These are phyloP conservation scores for Strigamia crassipes DNA, from an alignment of 2,888 invertebrate species.

Conservation along the genomic window DNA sequence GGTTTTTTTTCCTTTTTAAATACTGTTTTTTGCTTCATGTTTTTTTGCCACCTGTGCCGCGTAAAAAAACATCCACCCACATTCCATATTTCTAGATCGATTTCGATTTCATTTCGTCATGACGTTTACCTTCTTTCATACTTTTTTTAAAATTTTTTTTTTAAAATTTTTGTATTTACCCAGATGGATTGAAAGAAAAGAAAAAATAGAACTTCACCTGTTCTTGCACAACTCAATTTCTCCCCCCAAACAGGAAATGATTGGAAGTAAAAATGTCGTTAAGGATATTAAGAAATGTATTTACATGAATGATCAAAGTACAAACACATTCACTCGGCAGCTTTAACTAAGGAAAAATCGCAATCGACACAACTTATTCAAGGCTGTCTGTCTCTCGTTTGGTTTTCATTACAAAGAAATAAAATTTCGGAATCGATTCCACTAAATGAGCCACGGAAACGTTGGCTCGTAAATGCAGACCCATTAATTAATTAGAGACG, in stretches of 20 bases:
- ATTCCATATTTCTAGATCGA: neutral
- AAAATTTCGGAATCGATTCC: neutral
- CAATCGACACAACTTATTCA: neutral
- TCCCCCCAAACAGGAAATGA: neutral
- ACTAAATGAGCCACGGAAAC: neutral
- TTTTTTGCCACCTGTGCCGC: slow-evolving; percentile 18
- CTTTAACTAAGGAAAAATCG: neutral
- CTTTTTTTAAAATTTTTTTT: neutral
- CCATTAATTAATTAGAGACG: neutral
- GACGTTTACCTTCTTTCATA: neutral
- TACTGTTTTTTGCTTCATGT: neutral
- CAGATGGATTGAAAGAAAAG: neutral
- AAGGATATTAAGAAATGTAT: slow-evolving; percentile 16
- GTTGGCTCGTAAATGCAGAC: neutral
- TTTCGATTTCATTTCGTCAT: neutral
- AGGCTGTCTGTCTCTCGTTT: neutral
- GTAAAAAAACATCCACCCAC: slow-evolving; percentile 4
- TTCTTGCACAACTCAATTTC: neutral
- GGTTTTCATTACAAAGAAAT: neutral
- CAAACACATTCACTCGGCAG: neutral
- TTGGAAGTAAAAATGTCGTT: neutral
- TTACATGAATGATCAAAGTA: neutral
- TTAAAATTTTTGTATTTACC: neutral
- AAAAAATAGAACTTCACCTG: neutral
- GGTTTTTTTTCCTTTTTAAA: neutral